Evolutionary conservation across 2,888 invertebrate species (phyloP).

Genomic region (Teinopalpus imperialis): DNA sequence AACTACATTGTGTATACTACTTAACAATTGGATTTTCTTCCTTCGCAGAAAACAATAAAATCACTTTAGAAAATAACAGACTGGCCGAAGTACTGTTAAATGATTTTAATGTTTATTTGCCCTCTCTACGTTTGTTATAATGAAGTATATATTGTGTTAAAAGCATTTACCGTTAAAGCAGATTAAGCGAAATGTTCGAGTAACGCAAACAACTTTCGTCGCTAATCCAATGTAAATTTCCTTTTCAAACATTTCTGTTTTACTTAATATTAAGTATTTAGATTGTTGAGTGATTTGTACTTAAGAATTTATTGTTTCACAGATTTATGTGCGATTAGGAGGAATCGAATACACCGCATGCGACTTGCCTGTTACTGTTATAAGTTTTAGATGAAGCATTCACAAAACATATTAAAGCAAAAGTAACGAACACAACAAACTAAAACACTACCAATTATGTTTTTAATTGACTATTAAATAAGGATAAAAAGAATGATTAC

Average conservation of each 20-base stretch:
- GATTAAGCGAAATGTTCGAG: slow-evolving; percentile 18
- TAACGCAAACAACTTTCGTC: slow-evolving; percentile 22
- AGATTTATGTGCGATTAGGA: background rate
- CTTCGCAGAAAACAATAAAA: background rate
- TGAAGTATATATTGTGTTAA: slow-evolving; percentile 19
- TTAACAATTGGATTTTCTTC: no score
- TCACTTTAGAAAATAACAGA: no score
- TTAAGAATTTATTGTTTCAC: slow-evolving; percentile 1
- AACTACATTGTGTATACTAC: no score
- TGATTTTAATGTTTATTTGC: background rate
- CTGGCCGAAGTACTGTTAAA: no score
- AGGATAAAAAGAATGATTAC: no score
- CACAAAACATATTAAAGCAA: no score
- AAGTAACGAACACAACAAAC: no score
- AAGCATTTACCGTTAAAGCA: slow-evolving; percentile 23
- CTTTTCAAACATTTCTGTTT: slow-evolving; percentile 16
- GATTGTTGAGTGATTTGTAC: background rate
- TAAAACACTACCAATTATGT: no score
- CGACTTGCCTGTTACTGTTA: no score
- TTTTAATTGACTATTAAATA: no score
- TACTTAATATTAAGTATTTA: slow-evolving; percentile 13
- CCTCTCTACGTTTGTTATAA: slow-evolving; percentile 7
- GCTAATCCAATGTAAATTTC: slow-evolving; percentile 20
- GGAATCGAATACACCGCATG: no score
- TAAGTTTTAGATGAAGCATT: no score